Evolutionary conservation across 2,888 invertebrate genomes (phyloP).

Genomic region (Chymomyza procnemis): DNA sequence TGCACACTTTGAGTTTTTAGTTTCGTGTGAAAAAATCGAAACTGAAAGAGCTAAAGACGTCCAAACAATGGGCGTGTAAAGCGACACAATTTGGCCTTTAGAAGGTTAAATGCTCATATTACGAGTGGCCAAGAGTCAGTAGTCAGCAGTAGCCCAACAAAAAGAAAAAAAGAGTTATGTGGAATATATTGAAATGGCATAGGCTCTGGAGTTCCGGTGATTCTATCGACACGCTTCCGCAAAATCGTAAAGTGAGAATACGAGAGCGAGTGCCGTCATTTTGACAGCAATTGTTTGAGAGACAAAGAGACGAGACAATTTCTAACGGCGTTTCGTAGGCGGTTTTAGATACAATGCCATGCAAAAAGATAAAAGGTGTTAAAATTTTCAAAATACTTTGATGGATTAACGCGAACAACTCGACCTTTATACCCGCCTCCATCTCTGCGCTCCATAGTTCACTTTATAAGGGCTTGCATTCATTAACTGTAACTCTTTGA

Average conservation of each 20-base stretch:
- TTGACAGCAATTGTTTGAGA: conserved; percentile 59
- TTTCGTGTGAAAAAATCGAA: conserved; percentile 53
- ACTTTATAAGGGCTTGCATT: conserved; percentile 56
- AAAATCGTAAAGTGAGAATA: conserved; percentile 8
- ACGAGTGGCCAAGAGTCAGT: conserved; percentile 63
- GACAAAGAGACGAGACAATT: conserved; percentile 31
- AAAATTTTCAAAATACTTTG: conserved; percentile 50
- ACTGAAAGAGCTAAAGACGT: conserved; percentile 19
- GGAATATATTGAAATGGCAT: conserved; percentile 28
- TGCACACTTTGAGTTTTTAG: conserved; percentile 53
- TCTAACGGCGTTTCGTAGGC: conserved; percentile 51
- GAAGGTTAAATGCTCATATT: conserved; percentile 65
- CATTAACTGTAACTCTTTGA: conserved; percentile 50
- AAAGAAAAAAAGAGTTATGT: conserved; percentile 53
- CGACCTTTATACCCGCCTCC: conserved; percentile 8
- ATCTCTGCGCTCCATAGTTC: conserved; percentile 35
- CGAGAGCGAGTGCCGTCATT: conserved; percentile 26
- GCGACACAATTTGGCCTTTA: conserved; percentile 36
- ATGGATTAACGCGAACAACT: conserved; percentile 44
- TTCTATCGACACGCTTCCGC: conserved; percentile 58
- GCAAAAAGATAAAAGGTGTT: conserved; percentile 43
- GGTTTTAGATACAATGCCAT: conserved; percentile 46
- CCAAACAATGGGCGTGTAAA: conserved; percentile 39
- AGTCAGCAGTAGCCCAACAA: conserved; percentile 39
- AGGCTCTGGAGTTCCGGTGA: conserved; percentile 49